phyloP scores from a whole-genome alignment of 2,113 vertebrate species.

The Centropristis striata region DNA sequence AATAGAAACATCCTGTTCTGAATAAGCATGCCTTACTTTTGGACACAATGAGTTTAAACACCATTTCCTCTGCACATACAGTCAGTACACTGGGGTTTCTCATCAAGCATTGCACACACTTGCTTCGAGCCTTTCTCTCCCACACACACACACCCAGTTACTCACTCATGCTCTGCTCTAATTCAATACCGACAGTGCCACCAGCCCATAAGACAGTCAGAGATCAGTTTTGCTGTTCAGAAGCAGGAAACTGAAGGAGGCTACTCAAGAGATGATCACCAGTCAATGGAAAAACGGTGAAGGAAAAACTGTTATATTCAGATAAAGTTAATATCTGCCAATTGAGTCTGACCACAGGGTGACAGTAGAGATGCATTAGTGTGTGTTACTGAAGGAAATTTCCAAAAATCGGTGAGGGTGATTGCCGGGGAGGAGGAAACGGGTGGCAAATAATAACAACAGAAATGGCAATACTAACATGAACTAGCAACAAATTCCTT shows the following conservation, averaged over 20 bases:
- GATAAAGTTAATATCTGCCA: slow-evolving; percentile 65
- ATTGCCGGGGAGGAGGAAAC: slow-evolving; percentile 48
- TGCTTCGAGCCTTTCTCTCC: slow-evolving; percentile 24
- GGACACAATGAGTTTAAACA: slow-evolving; percentile 2
- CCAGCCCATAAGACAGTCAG: slow-evolving; percentile 63
- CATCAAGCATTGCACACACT: slow-evolving; percentile 18
- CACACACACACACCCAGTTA: slow-evolving; percentile 28
- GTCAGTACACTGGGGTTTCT: slow-evolving; percentile 17
- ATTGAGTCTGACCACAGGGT: slow-evolving; percentile 46
- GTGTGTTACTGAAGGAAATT: slow-evolving; percentile 70
- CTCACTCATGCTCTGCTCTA: slow-evolving; percentile 46
- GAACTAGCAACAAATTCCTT: slow-evolving; percentile 48
- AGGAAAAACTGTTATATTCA: slow-evolving; percentile 46
- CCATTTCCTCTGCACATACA: neutral
- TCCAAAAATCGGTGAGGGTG: slow-evolving; percentile 59
- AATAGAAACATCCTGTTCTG: neutral
- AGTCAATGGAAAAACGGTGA: slow-evolving; percentile 32
- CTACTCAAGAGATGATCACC: slow-evolving; percentile 27
- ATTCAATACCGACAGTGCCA: slow-evolving; percentile 50
- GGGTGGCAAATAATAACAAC: slow-evolving; percentile 79
- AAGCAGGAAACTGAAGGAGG: slow-evolving; percentile 57
- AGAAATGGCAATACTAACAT: slow-evolving; percentile 66
- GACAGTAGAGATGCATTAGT: slow-evolving; percentile 79
- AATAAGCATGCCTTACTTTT: neutral
- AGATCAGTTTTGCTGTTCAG: slow-evolving; percentile 51